Evolutionary conservation across 2,888 invertebrate species (phyloP), one percentile per base, ranked within the genome.

Genomic region (Caradrina clavipalpis): DNA sequence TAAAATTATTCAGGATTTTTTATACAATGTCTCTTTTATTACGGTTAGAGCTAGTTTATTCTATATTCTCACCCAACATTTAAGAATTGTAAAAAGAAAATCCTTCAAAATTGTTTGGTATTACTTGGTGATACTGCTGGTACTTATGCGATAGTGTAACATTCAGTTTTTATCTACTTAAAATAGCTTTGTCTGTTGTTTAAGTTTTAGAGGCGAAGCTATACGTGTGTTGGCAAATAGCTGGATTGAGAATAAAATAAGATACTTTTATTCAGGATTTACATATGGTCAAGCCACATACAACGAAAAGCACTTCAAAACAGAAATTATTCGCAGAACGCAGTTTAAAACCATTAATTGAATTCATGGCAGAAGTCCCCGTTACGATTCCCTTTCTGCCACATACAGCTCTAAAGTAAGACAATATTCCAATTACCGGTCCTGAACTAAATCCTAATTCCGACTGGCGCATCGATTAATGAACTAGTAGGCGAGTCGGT

Each of bases 381-480:
- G 8, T 35, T 35, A 8, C 8, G 35, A 35, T 35, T 8, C 1
- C 35, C 35, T 8, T 35, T 35, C 35, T 8, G 8, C 8, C 8
- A 7, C 35, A 1, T 35, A 35, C 35, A 35, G 6, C 15, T 11
- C 7, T 17, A 55, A 15, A 11, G 15, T 50, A 57, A 61, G 8
- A 67, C 42, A 68, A 51, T 64, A 58, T 68, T 51, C 65, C 39
- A 64, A 56, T 53, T 21, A 66, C 39, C 54, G 65, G 35, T 6
- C 22, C 56, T 1, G 13, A 67, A 57, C 53, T 57, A 53, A 60
- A 42, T 50, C n/a, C 51, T 66, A 66, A 72, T 73, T 66, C 62
- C 61, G 56, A 64, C 19, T 49, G 26, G 59, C 51, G 59, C 57
- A 73, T 78, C 72, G 73, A 81, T 69, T 63, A 72, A 61, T 65